Base-by-base conservation (phyloP, 2,888 invertebrate genomes). In the Lasioglossum villosulum region DNA sequence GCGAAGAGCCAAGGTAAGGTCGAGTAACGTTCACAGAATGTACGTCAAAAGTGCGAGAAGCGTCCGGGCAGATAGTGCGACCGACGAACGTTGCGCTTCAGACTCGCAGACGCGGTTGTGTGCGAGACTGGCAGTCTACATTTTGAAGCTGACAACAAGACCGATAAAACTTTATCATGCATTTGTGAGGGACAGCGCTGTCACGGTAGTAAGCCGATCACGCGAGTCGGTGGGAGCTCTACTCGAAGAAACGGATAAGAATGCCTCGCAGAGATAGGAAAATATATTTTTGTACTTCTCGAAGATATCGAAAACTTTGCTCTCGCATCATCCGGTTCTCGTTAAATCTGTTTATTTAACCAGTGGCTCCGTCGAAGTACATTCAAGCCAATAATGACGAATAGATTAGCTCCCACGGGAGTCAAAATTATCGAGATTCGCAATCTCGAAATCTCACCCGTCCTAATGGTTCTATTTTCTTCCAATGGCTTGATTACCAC, bases 131-230 rank as follows among this genome's bases (percentile, higher is more conserved):
- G 75, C 75, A 70, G 82, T 76, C 72, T 76, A 84, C 88, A 73
- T 90, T 92, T 89, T 88, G 77, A 86, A 84, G 89, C 86, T 88
- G 92, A 91, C 90, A 89, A 88, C 85, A 75, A 75, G 79, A 86
- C 86, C 72, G 91, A 92, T 92, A 92, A 92, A 88, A 88, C 79
- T 90, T 92, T 92, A 92, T 92, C 92, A 86, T 82, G 70, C 85
- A 84, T 90, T 90, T 87, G 82, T 79, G 87, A 83, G 86, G 84
- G 86, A 87, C 88, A 80, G 80, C 66, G 73, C 81, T 75, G 77
- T 79, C 84, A 77, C 82, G 73, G 70, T 70, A 14, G 80, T 19
- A 72, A 81, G 75, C 78, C 82, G 83, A 75, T 77, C 80, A 45
- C 76, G 68, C 78, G 56, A 39, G 16, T 75, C 82, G 63, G 75